These are phyloP conservation scores for Hiodon tergisus DNA, from an alignment of 2,113 vertebrate species.

Conservation along the genomic window DNA sequence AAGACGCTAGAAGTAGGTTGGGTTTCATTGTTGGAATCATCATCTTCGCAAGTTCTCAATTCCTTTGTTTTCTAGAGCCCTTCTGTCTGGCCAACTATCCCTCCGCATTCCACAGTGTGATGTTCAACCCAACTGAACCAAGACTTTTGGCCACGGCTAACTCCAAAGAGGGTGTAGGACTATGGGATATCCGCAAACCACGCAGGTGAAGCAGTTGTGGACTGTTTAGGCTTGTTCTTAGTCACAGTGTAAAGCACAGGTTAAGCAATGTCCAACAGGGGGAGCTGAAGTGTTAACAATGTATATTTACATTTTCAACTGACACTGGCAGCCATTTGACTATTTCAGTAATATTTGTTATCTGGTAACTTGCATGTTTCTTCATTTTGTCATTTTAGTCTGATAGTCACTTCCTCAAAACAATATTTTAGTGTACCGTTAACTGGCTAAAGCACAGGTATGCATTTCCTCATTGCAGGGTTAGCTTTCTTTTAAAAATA, in stretches of 20 bases:
- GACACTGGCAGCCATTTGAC: neutral
- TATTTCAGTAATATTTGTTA: too few species aligned
- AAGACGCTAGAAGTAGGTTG: neutral
- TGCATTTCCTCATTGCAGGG: too few species aligned
- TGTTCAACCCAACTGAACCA: slow-evolving; percentile 97
- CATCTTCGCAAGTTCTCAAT: slow-evolving; percentile 19
- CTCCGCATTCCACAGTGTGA: slow-evolving; percentile 97
- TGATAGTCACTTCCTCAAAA: too few species aligned
- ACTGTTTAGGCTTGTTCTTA: neutral
- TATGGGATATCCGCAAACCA: slow-evolving; percentile 97
- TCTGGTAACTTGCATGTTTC: too few species aligned
- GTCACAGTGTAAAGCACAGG: neutral
- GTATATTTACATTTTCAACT: neutral
- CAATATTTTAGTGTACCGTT: too few species aligned
- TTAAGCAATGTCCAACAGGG: slow-evolving; percentile 33
- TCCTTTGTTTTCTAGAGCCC: slow-evolving; percentile 71
- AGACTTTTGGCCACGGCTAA: slow-evolving; percentile 92
- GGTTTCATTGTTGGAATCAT: neutral
- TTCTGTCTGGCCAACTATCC: slow-evolving; percentile 98
- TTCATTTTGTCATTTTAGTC: too few species aligned
- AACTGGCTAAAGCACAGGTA: too few species aligned
- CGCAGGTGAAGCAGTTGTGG: slow-evolving; percentile 72
- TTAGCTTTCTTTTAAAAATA: too few species aligned
- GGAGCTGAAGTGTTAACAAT: slow-evolving; percentile 4
- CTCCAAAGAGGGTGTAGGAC: slow-evolving; percentile 95